Percentiles rank a stretch among this genome's conserved stretches.
Evolutionary conservation across 2,797 vertebrate species (phyloP).

Genomic region (Channa striata): DNA sequence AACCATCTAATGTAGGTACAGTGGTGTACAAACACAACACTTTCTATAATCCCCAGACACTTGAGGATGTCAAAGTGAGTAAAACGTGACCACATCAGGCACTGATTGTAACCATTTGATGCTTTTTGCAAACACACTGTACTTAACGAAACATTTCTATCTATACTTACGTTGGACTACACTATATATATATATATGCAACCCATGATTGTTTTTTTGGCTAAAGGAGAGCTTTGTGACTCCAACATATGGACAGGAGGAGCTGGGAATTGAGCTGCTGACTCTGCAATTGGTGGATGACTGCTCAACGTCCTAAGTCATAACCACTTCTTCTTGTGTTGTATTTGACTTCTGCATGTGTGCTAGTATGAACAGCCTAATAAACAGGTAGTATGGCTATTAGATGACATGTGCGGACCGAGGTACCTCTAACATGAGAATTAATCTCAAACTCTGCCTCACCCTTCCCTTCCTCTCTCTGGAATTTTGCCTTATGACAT

Average conservation of each 20-base stretch:
- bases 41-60: conserved; percentile 54
- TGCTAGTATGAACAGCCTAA: not conserved
- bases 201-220: not conserved
- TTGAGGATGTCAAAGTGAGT: conserved; percentile 36
- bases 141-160: not conserved
- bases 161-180: not conserved
- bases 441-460: too few species aligned
- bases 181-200: not conserved
- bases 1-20: conserved; percentile 49
- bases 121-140: conserved; percentile 2
- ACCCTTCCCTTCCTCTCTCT: too few species aligned
- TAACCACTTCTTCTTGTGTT: too few species aligned
- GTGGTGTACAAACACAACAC: conserved; percentile 60
- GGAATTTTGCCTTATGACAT: too few species aligned
- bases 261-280: too few species aligned
- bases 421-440: too few species aligned
- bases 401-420: conserved; percentile 18
- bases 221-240: not conserved
- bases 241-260: not conserved
- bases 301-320: too few species aligned
- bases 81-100: conserved; percentile 40
- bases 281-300: too few species aligned
- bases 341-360: not conserved
- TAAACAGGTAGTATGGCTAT: not conserved
- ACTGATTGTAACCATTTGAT: conserved; percentile 29